Conservation (phyloP, 2,888 invertebrate genomes). For the Ectemnius lituratus region DNA sequence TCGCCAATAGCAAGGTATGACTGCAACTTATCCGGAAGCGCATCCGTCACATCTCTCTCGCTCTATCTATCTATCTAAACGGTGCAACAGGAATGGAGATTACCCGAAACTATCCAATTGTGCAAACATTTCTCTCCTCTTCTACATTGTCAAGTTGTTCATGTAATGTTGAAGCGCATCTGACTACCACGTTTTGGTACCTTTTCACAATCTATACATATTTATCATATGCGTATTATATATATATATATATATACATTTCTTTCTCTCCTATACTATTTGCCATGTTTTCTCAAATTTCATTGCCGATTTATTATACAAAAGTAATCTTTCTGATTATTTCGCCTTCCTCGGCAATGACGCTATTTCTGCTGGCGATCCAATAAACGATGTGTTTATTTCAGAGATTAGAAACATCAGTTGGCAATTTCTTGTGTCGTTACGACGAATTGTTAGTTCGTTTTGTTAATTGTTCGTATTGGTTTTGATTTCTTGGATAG, state of each 20-base stretch:
- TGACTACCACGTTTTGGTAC: constrained; percentile 9
- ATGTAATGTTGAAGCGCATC: constrained; percentile 50
- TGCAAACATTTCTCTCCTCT: constrained; percentile 35
- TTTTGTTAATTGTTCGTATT: constrained; percentile 22
- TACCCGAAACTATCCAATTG: constrained; percentile 27
- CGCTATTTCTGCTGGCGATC: too few species aligned
- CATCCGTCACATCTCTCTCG: constrained; percentile 20
- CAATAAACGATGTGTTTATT: constrained; percentile 78
- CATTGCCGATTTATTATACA: too few species aligned
- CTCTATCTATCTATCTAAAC: constrained; percentile 13
- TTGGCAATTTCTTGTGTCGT: constrained; percentile 37
- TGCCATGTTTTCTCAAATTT: too few species aligned
- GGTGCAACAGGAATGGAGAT: constrained; percentile 49
- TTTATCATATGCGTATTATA: constrained; percentile 10
- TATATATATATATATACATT: too few species aligned
- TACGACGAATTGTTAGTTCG: constrained; percentile 15
- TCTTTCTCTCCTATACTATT: too few species aligned
- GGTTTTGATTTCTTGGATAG: constrained; percentile 14
- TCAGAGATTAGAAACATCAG: constrained; percentile 46
- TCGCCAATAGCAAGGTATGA: constrained; percentile 99
- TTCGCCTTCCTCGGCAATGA: too few species aligned
- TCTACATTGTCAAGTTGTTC: constrained; percentile 46
- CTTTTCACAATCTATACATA: constrained; percentile 5
- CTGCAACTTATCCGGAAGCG: constrained; percentile 31
- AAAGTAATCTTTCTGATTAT: too few species aligned